Evolutionary conservation across 1,140 invertebrate genomes (phyloP).

Genomic region (Neodiprion pinetum): DNA sequence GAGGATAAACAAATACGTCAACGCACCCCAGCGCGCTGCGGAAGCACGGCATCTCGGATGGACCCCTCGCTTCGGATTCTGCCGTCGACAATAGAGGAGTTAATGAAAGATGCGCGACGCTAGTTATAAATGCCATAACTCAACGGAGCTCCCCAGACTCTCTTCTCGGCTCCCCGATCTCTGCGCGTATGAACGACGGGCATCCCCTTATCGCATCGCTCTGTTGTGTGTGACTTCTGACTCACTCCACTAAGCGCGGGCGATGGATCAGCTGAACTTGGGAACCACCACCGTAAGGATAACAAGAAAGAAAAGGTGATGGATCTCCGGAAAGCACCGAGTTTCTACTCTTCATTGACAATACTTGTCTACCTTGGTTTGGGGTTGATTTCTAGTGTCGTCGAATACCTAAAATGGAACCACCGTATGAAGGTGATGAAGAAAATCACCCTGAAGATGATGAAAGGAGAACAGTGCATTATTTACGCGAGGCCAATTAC

Average conservation of each 20-base stretch:
- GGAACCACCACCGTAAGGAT: no score
- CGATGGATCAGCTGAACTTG: no score
- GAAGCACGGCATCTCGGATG: background rate
- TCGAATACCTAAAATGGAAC: no score
- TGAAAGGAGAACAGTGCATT: no score
- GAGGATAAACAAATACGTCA: background rate
- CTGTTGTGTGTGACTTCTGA: slow-evolving; percentile 1
- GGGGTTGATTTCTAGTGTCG: no score
- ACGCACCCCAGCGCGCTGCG: background rate
- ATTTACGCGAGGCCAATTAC: no score
- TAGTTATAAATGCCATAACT: slow-evolving; percentile 51
- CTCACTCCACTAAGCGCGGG: background rate
- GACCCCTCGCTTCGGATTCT: background rate
- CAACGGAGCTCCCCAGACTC: slow-evolving; percentile 23
- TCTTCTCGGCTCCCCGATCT: background rate
- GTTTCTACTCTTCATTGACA: no score
- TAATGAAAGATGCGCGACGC: slow-evolving; percentile 50
- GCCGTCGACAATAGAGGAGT: slow-evolving; percentile 41
- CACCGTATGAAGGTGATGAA: no score
- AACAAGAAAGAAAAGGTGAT: no score
- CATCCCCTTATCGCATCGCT: background rate
- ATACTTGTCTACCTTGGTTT: no score
- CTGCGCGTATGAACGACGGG: background rate
- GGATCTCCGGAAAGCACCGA: no score
- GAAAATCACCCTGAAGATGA: no score